Evolutionary conservation across 2,888 invertebrate genomes (phyloP).

Genomic region (Lacanobia wlatinum): DNA sequence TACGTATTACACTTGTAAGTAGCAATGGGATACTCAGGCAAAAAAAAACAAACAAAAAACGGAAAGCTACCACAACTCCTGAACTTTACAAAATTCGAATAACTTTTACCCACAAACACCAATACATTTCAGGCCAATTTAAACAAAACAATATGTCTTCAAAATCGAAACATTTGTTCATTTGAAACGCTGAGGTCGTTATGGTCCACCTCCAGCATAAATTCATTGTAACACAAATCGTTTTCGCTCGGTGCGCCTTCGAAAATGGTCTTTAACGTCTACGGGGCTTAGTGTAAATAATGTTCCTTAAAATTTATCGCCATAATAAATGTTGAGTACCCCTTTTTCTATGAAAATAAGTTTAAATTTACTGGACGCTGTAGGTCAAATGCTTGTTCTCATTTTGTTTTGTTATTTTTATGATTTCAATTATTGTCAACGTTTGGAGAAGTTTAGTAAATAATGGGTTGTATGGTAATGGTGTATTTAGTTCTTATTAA

Average conservation of each 20-base stretch:
- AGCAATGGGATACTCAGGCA: no score
- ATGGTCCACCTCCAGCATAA: slow-evolving; percentile 82
- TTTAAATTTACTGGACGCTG: slow-evolving; percentile 84
- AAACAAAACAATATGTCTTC: slow-evolving; percentile 70
- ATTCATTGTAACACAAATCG: slow-evolving; percentile 86
- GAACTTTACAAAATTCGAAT: background rate
- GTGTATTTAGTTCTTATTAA: no score
- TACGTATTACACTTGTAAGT: no score
- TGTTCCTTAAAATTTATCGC: slow-evolving; percentile 89
- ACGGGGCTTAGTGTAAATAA: slow-evolving; percentile 89
- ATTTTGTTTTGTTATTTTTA: slow-evolving; percentile 65
- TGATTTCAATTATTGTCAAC: slow-evolving; percentile 44
- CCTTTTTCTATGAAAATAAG: slow-evolving; percentile 89
- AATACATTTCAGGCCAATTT: slow-evolving; percentile 51
- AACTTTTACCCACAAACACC: background rate
- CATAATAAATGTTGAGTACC: slow-evolving; percentile 88
- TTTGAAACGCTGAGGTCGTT: slow-evolving; percentile 69
- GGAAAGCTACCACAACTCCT: no score
- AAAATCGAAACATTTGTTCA: slow-evolving; percentile 71
- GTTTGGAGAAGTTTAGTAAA: slow-evolving; percentile 2
- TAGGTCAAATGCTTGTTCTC: slow-evolving; percentile 75
- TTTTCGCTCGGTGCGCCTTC: slow-evolving; percentile 81
- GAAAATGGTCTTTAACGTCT: slow-evolving; percentile 89
- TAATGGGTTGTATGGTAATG: background rate
- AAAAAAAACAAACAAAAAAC: no score